phyloP scores from a whole-genome alignment of 2,888 invertebrate genomes.

The Anthophora plumipes region DNA sequence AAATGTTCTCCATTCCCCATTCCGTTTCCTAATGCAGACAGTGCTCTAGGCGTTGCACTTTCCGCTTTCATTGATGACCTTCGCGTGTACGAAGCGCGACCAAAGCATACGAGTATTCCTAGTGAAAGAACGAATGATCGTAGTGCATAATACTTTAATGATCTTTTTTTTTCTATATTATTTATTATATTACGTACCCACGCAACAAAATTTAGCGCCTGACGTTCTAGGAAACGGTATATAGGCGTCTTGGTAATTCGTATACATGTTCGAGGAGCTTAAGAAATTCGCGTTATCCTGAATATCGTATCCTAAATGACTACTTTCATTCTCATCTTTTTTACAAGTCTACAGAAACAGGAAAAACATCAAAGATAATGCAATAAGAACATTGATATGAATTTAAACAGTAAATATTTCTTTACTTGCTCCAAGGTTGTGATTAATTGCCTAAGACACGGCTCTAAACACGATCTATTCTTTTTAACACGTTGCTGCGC shows the following conservation, averaged over 20 bases:
- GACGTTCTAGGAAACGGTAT: conserved; percentile 98
- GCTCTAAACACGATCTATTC: conserved; percentile 94
- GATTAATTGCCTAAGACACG: conserved; percentile 91
- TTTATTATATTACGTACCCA: conserved; percentile 87
- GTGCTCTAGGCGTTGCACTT: conserved; percentile 91
- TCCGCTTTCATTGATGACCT: conserved; percentile 90
- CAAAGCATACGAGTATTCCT: conserved; percentile 93
- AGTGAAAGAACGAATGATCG: conserved; percentile 25
- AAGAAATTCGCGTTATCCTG: conserved; percentile 80
- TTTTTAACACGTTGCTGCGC: conserved; percentile 93
- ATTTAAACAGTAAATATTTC: background rate
- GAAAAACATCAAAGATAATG: conserved; percentile 13
- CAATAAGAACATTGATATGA: background rate
- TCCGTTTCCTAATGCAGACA: conserved; percentile 89
- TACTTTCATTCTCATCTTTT: conserved; percentile 81
- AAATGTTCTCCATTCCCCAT: conserved; percentile 85
- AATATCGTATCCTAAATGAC: conserved; percentile 79
- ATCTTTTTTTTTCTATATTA: background rate
- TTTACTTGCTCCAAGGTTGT: conserved; percentile 87
- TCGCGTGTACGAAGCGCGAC: conserved; percentile 89
- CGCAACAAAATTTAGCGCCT: conserved; percentile 96
- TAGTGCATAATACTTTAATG: background rate
- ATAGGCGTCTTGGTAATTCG: conserved; percentile 88
- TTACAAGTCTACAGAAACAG: conserved; percentile 75
- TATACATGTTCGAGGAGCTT: conserved; percentile 79